Conservation (phyloP, 1,140 invertebrate species). For the Ptiloglossa arizonensis region DNA sequence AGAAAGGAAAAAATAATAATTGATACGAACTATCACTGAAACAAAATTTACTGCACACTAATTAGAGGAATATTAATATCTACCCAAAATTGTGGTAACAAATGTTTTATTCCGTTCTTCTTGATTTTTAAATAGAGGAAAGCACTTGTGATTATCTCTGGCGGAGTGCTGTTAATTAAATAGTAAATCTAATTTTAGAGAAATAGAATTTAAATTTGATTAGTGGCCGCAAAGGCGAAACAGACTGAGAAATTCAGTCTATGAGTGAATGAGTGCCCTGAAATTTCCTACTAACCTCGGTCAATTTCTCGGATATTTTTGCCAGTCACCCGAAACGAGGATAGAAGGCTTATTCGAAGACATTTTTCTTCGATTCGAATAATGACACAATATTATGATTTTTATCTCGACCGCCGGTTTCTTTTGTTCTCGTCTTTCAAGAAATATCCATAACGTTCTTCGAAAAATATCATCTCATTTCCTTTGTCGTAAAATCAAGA, state of each 20-base stretch:
- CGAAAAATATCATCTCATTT: constrained; percentile 7
- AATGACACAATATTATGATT: constrained; percentile 52
- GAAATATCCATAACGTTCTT: constrained; percentile 17
- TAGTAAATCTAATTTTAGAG: no score
- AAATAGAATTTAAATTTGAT: no score
- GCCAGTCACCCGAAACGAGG: constrained; percentile 37
- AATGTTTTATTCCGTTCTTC: no score
- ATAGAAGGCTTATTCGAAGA: constrained; percentile 33
- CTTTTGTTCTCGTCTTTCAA: constrained; percentile 17
- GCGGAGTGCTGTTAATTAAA: no score
- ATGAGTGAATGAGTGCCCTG: constrained; percentile 37
- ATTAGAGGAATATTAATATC: no score
- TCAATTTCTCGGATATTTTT: constrained; percentile 35
- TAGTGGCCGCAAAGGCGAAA: no score
- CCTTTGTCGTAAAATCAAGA: not conserved
- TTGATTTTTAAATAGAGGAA: no score
- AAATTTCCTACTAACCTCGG: constrained; percentile 46
- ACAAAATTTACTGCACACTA: no score
- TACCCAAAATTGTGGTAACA: no score
- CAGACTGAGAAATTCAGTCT: constrained; percentile 62
- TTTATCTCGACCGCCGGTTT: constrained; percentile 37
- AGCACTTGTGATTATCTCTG: no score
- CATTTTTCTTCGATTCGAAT: constrained; percentile 32
- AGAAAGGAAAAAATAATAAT: no score
- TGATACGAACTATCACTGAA: no score